Base-by-base conservation (phyloP, 2,888 invertebrate species). In the Amblyteles armatorius region DNA sequence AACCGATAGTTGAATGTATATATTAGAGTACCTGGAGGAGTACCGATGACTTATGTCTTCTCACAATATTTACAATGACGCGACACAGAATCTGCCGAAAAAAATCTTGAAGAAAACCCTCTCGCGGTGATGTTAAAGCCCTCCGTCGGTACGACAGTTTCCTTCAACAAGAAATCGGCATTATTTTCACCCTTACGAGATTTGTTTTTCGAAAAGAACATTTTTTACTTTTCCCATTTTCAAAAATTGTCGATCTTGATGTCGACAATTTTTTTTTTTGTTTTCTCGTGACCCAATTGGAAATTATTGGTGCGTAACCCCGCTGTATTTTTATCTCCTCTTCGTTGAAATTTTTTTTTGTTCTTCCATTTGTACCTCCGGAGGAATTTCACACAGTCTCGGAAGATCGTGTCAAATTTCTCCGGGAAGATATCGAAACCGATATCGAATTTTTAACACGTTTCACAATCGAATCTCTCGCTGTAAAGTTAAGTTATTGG, bases 21-120 rank as follows among this genome's bases (percentile, higher is more conserved):
- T 80, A 72, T 80, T 57, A 57, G 65, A 72, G 71, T 71, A 79
- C 63, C 71, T 76, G 74, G 71, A 80, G 57, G 57, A 26, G 76
- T 71, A n/a, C 52, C 69, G 60, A 63, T 76, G 60, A 74, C 48
- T 36, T 48, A 40, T 22, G 26, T 76, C 48, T 76, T 57, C 57
- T 71, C 69, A 74, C n/a, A 36, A 57, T 22, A 57, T 57, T 57
- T 22, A 26, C 22, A 4, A 26, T 57, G 26, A 52, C 9, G 9
- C 52, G 52, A 52, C n/a, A 19, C n/a, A 7, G 19, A 52, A 52
- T 52, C n/a, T 52, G n/a, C 6, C 52, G 52, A n/a, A 50, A n/a
- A 52, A 52, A n/a, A 52, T 52, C 52, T n/a, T 19, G 22, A 22
- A 22, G 26, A 57, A 26, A 26, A 57, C 3, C 55, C 55, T 9